Percentiles rank a stretch among this genome's conserved stretches.
Evolutionary conservation across 1,140 invertebrate species (phyloP).

Genomic region (Melipona quadrifasciata): DNA sequence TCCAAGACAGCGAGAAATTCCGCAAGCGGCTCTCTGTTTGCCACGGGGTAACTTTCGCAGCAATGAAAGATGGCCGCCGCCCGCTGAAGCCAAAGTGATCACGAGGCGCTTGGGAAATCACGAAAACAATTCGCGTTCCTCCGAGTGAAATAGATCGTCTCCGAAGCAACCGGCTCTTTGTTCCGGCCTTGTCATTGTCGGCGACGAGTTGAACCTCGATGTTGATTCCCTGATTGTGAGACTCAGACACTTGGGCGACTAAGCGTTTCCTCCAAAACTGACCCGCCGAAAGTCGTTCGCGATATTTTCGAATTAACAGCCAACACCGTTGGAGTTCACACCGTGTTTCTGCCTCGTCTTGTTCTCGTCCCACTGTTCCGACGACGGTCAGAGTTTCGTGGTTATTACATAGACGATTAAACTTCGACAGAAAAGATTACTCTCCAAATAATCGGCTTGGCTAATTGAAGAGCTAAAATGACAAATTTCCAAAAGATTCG

Average conservation of each 20-base stretch:
- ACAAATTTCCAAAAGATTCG: background rate
- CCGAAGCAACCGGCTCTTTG: conserved; percentile 16
- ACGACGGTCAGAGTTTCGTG: background rate
- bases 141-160: conserved; percentile 45
- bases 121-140: conserved; percentile 58
- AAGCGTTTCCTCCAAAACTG: background rate
- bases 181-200: conserved; percentile 8
- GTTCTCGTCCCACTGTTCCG: background rate
- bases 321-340: background rate
- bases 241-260: background rate
- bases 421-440: background rate
- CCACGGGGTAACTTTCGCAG: conserved; percentile 45
- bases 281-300: background rate
- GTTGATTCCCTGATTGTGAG: background rate
- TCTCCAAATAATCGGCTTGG: background rate
- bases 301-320: background rate
- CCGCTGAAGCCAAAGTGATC: conserved; percentile 55
- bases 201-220: conserved; percentile 11
- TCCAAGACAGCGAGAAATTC: conserved; percentile 49
- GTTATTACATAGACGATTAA: too few species aligned
- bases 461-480: background rate
- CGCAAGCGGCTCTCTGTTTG: conserved; percentile 34
- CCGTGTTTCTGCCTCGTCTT: background rate
- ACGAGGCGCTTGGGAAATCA: conserved; percentile 64
- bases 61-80: conserved; percentile 56